Percentiles rank a stretch among this genome's conserved stretches.
Evolutionary conservation across 2,113 vertebrate genomes (phyloP).

Genomic region (Nannospalax galili): DNA sequence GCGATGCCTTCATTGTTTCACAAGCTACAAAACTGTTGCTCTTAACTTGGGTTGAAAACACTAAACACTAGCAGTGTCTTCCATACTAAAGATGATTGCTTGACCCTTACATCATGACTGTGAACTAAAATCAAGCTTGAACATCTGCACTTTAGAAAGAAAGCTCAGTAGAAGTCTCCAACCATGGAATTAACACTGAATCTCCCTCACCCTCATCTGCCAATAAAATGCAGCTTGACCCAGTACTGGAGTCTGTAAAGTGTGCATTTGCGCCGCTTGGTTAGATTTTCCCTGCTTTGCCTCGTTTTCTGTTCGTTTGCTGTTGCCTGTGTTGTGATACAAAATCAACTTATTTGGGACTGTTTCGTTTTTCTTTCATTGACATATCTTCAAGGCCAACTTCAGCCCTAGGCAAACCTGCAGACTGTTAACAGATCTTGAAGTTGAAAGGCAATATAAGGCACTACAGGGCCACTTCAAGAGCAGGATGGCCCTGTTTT

Average conservation of each 20-base stretch:
- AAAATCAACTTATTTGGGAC: slow-evolving; percentile 70
- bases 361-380: background rate
- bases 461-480: background rate
- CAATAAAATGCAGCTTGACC: background rate
- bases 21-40: background rate
- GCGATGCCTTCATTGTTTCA: background rate
- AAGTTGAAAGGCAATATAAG: background rate
- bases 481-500: background rate
- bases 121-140: background rate
- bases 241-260: background rate
- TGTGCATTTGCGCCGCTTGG: background rate
- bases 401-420: background rate
- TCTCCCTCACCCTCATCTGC: background rate
- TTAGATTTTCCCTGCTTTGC: background rate
- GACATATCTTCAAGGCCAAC: background rate
- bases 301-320: slow-evolving; percentile 45
- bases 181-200: background rate
- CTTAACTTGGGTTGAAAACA: background rate
- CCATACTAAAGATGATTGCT: background rate
- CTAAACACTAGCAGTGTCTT: background rate
- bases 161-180: background rate
- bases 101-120: background rate
- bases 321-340: slow-evolving; percentile 58
- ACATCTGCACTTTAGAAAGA: slow-evolving; percentile 3
- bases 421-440: background rate